Conservation (phyloP, 2,797 vertebrate species). For the Coranthus polyacanthus region DNA sequence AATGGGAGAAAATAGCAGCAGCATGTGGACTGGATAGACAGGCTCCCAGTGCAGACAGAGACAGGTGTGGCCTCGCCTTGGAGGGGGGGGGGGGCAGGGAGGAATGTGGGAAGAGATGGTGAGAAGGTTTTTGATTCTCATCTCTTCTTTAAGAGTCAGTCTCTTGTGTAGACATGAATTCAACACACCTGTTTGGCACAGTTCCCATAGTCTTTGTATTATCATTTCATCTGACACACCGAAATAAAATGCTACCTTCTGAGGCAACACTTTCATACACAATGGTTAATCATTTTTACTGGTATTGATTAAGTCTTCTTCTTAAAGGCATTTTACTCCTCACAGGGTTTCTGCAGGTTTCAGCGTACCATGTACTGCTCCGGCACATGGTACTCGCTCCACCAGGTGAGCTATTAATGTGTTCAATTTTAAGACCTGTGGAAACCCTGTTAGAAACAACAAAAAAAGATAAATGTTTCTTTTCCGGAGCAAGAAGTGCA, state of each 20-base stretch:
- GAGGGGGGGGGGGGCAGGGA: conserved; percentile 53
- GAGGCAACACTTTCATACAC: too few species aligned
- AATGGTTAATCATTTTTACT: background rate
- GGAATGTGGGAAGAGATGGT: conserved; percentile 70
- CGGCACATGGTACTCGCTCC: too few species aligned
- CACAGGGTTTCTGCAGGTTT: too few species aligned
- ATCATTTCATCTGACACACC: background rate
- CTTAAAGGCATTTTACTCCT: too few species aligned
- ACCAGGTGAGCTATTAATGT: too few species aligned
- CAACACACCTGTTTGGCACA: background rate
- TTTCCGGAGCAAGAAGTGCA: too few species aligned
- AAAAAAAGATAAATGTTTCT: background rate
- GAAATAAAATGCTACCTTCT: too few species aligned
- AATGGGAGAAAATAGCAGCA: conserved; percentile 81
- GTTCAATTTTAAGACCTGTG: too few species aligned
- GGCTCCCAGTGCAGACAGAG: conserved; percentile 75
- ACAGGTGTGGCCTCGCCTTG: conserved; percentile 84
- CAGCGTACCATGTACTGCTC: too few species aligned
- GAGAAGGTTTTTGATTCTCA: conserved; percentile 46
- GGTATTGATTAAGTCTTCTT: too few species aligned
- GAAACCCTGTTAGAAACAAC: background rate
- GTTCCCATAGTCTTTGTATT: conserved; percentile 9
- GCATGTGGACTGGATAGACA: conserved; percentile 79
- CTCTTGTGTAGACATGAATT: conserved; percentile 54
- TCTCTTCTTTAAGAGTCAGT: conserved; percentile 28